A percentile compares a stretch with the other conserved stretches of the same genome.
Conservation (phyloP, 1,140 invertebrate genomes). For the Calephelis virginiensis region DNA sequence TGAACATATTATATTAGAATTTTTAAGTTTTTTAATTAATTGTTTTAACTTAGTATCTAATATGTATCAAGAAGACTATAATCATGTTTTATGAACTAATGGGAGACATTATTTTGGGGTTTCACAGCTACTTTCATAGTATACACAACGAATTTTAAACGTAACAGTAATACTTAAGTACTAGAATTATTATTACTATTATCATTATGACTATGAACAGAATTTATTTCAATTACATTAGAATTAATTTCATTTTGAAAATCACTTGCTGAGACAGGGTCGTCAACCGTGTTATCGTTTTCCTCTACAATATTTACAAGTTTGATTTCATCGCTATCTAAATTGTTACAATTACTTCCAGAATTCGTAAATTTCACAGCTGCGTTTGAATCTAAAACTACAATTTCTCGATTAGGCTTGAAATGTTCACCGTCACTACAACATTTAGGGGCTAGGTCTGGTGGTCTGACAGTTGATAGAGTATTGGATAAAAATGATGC, state of each 20-base stretch:
- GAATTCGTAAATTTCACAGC: conserved; percentile 40
- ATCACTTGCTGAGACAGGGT: conserved; percentile 19
- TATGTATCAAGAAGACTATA: conserved; percentile 16
- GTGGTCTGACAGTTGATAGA: conserved; percentile 68
- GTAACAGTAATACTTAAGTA: conserved; percentile 28
- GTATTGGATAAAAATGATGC: conserved; percentile 67
- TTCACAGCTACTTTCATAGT: conserved; percentile 34
- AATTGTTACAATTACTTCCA: conserved; percentile 42
- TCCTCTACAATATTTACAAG: conserved; percentile 43
- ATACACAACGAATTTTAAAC: conserved; percentile 26
- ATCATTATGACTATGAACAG: conserved; percentile 48
- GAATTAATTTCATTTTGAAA: conserved; percentile 26
- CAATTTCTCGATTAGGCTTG: conserved; percentile 58
- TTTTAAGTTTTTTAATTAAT: conserved; percentile 16
- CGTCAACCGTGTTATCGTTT: conserved; percentile 35
- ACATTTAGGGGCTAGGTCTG: conserved; percentile 46
- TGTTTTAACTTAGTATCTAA: conserved; percentile 15
- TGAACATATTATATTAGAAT: conserved; percentile 8
- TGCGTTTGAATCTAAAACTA: conserved; percentile 60
- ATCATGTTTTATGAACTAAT: conserved; percentile 31
- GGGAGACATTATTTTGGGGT: conserved; percentile 41
- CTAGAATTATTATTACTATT: conserved; percentile 68
- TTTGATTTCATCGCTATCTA: conserved; percentile 46
- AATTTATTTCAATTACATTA: conserved; percentile 32
- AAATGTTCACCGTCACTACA: conserved; percentile 44